These are phyloP conservation scores for Eolophus roseicapilla DNA, from an alignment of 2,113 vertebrate genomes.

Conservation along the genomic window DNA sequence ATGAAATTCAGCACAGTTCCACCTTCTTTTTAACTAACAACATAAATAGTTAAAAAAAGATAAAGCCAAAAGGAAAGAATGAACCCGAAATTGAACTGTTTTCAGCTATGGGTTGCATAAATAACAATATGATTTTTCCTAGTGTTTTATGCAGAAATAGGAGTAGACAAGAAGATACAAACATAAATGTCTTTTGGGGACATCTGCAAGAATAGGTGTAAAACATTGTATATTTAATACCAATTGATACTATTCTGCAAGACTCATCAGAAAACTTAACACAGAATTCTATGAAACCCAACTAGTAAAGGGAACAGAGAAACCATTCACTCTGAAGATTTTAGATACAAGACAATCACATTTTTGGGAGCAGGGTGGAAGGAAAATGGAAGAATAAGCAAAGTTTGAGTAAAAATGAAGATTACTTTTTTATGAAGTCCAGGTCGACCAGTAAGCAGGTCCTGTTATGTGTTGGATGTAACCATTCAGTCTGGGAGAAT, in stretches of 20 bases:
- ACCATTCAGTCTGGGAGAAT: not conserved
- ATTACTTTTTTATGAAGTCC: not conserved
- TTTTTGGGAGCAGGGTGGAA: not conserved
- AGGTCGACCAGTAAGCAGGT: rapidly evolving
- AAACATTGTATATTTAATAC: not conserved
- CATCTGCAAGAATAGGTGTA: not conserved
- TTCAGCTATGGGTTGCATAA: not conserved
- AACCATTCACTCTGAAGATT: not conserved
- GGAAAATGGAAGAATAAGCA: not conserved
- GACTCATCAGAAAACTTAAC: not conserved
- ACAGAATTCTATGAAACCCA: not conserved
- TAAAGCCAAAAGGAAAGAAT: not conserved
- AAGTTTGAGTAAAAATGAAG: not conserved
- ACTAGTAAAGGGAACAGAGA: not conserved
- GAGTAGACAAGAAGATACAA: not conserved
- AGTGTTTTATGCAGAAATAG: not conserved
- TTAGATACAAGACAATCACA: not conserved
- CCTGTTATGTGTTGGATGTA: not conserved
- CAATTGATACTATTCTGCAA: not conserved
- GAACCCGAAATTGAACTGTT: not conserved
- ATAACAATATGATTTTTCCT: not conserved
- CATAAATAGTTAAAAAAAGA: not conserved
- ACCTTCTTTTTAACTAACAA: not conserved
- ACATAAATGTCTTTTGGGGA: not conserved
- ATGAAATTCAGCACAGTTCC: not conserved